These are phyloP conservation scores for Steinernema hermaphroditum DNA, from an alignment of 2,888 invertebrate genomes.

Conservation along the genomic window DNA sequence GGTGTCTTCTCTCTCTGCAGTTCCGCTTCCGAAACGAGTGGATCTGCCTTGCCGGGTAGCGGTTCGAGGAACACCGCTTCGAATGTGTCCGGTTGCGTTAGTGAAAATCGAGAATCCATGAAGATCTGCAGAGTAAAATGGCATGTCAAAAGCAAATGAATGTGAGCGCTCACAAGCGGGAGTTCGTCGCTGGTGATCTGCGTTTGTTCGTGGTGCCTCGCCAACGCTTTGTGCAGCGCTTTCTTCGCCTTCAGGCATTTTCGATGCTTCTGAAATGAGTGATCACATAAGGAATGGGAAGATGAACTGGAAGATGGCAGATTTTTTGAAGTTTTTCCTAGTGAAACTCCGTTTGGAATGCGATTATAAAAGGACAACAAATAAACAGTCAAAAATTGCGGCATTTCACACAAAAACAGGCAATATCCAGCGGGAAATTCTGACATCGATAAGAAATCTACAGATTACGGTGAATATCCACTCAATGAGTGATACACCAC, in stretches of 20 bases:
- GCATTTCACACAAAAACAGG: too few relatives aligned
- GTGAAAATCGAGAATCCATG: conserved; percentile 54
- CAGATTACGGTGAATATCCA: too few relatives aligned
- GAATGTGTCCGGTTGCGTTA: conserved; percentile 53
- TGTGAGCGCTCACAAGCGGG: not conserved
- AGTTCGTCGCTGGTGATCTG: conserved; percentile 26
- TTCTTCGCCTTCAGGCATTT: conserved; percentile 58
- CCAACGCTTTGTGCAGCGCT: conserved; percentile 44
- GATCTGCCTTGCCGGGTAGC: conserved; percentile 47
- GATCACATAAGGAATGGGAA: not conserved
- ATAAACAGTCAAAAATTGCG: too few relatives aligned
- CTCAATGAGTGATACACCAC: too few relatives aligned
- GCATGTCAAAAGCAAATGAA: conserved; percentile 20
- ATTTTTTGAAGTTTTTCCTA: too few relatives aligned
- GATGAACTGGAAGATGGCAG: not conserved
- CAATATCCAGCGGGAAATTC: too few relatives aligned
- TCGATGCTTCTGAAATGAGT: conserved; percentile 53
- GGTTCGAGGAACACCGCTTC: conserved; percentile 60
- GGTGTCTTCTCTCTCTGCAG: conserved; percentile 31
- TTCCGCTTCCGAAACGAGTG: conserved; percentile 40
- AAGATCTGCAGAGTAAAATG: too few relatives aligned
- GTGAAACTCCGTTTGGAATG: too few relatives aligned
- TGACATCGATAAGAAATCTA: too few relatives aligned
- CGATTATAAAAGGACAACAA: too few relatives aligned
- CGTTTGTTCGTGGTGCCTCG: conserved; percentile 40